Percentiles rank a stretch among this genome's conserved stretches.
phyloP scores from a whole-genome alignment of 1,140 invertebrate genomes.

The Bactericera cockerelli region DNA sequence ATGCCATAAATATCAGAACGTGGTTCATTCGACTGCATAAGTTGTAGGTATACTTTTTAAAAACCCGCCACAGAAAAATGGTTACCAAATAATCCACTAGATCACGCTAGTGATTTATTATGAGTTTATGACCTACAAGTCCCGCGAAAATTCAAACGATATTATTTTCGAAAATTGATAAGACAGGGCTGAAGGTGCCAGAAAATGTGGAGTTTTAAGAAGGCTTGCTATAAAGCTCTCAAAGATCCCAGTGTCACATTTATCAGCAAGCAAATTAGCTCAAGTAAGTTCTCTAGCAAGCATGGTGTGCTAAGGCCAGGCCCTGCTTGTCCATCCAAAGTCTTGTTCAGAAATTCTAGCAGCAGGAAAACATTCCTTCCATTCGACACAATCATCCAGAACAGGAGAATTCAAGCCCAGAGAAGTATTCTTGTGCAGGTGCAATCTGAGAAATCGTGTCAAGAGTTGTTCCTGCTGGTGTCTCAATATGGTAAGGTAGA shows the following conservation, averaged over 20 bases:
- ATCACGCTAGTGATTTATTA: no score
- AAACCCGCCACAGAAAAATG: no score
- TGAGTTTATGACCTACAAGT: no score
- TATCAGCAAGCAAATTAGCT: not conserved
- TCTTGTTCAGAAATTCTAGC: not conserved
- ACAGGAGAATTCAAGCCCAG: constrained; percentile 36
- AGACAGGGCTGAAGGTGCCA: no score
- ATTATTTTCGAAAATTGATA: no score
- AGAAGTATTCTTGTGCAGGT: constrained; percentile 33
- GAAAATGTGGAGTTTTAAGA: constrained; percentile 7
- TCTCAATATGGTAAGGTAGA: constrained; percentile 24
- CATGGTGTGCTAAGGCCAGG: not conserved
- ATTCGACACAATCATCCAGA: constrained; percentile 28
- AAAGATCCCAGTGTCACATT: not conserved
- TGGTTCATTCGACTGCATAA: no score
- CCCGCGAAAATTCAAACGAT: no score
- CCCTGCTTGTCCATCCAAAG: not conserved
- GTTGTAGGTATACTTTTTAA: no score
- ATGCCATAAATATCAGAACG: no score
- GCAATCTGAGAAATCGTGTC: constrained; percentile 23
- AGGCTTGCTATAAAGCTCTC: not conserved
- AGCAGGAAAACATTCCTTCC: constrained; percentile 11
- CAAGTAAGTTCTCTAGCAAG: not conserved
- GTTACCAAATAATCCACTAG: no score
- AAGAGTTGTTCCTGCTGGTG: constrained; percentile 23